Conservation (phyloP, 92 coral and sea anemone species). For the Epizoanthus scotinus region DNA sequence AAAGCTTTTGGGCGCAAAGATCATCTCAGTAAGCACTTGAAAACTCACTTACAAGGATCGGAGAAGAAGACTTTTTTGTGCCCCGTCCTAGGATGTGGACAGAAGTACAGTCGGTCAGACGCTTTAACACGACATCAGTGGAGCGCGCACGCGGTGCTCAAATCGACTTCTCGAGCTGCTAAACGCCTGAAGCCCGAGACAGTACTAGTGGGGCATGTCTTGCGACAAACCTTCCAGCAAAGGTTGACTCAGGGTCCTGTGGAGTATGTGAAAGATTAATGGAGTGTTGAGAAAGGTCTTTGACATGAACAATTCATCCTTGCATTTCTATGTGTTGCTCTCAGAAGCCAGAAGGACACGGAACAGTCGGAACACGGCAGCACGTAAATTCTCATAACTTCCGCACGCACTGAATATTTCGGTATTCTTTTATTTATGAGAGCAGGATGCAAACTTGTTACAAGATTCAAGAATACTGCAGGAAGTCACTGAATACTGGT, state of each 20-base stretch:
- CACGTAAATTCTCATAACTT: too few species aligned
- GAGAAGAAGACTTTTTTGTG: constrained; percentile 81
- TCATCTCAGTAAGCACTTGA: constrained; percentile 86
- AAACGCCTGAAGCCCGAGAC: constrained; percentile 2
- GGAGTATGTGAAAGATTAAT: too few species aligned
- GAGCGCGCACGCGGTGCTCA: constrained; percentile 75
- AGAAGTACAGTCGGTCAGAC: constrained; percentile 91
- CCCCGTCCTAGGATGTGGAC: constrained; percentile 77
- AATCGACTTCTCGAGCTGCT: constrained; percentile 40
- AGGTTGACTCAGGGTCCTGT: neutral
- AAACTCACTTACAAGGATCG: constrained; percentile 83
- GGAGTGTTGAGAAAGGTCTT: too few species aligned
- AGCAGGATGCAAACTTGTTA: too few species aligned
- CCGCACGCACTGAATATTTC: too few species aligned
- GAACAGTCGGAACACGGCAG: too few species aligned
- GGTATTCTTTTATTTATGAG: too few species aligned
- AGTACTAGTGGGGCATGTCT: neutral
- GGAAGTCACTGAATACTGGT: too few species aligned
- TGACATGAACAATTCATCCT: too few species aligned
- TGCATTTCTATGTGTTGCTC: too few species aligned
- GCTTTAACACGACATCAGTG: constrained; percentile 85
- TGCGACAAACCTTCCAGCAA: constrained; percentile 3
- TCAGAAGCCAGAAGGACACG: too few species aligned
- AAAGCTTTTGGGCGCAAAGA: constrained; percentile 96
- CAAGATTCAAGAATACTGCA: too few species aligned